Conservation (phyloP, 1,140 invertebrate genomes). For the Diachasmimorpha longicaudata region DNA sequence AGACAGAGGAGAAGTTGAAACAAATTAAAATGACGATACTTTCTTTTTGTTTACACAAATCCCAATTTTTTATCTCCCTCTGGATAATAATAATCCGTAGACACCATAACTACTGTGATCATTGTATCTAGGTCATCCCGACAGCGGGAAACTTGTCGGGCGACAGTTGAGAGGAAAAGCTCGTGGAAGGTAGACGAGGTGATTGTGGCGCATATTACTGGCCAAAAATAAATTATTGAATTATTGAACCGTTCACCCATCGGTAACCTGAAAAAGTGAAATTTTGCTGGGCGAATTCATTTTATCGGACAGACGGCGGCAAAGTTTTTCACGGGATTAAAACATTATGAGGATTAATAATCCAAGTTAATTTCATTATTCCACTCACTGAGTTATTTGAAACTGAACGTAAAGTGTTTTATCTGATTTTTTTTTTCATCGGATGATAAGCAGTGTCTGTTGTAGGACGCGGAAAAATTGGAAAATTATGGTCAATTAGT, state of each 20-base stretch:
- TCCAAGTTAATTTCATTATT: neutral
- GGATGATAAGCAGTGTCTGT: too few relatives aligned
- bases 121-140: neutral
- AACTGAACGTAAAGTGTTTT: too few relatives aligned
- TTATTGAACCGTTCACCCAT: neutral
- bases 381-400: neutral
- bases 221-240: conserved; percentile 14
- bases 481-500: too few relatives aligned
- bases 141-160: neutral
- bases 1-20: too few relatives aligned
- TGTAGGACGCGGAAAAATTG: too few relatives aligned
- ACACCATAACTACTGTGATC: neutral
- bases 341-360: neutral
- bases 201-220: neutral
- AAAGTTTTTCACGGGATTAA: neutral
- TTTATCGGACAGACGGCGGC: neutral
- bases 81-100: neutral
- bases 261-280: neutral
- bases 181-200: neutral
- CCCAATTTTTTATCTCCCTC: too few relatives aligned
- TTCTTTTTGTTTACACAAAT: too few relatives aligned
- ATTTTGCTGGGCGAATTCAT: neutral
- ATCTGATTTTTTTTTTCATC: too few relatives aligned
- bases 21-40: too few relatives aligned
- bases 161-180: neutral